phyloP scores from a whole-genome alignment of 1,140 invertebrate genomes.

The Trachymyrmex cornetzi region DNA sequence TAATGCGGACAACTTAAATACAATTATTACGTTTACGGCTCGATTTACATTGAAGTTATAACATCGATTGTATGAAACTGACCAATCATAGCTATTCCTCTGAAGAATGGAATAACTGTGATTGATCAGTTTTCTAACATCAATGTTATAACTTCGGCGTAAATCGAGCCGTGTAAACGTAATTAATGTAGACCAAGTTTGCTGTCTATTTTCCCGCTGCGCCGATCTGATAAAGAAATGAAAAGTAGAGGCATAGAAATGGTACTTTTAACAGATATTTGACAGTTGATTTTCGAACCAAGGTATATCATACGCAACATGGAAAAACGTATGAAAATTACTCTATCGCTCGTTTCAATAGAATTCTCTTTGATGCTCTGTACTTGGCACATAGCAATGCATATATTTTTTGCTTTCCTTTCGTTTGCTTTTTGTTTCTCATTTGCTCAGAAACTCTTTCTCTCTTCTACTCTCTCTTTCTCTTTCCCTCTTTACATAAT shows the following conservation, averaged over 20 bases:
- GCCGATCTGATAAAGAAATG: slow-evolving; percentile 7
- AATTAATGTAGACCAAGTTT: slow-evolving; percentile 12
- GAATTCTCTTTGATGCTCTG: slow-evolving; percentile 38
- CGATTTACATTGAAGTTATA: too few species aligned
- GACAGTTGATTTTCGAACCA: slow-evolving; percentile 4
- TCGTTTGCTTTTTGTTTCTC: not conserved
- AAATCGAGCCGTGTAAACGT: too few species aligned
- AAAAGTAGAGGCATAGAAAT: not conserved
- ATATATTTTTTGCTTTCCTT: not conserved
- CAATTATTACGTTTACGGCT: not conserved
- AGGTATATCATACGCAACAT: not conserved
- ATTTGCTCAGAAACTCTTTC: not conserved
- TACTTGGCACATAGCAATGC: not conserved
- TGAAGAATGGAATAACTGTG: too few species aligned
- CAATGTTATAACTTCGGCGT: too few species aligned
- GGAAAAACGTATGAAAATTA: slow-evolving; percentile 15
- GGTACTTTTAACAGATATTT: slow-evolving; percentile 4
- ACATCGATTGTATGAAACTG: too few species aligned
- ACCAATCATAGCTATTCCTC: too few species aligned
- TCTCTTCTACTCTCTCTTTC: too few species aligned
- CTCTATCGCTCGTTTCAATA: slow-evolving; percentile 20
- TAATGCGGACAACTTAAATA: not conserved
- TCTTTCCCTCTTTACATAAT: not conserved
- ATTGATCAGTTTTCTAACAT: too few species aligned
- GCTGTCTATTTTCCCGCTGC: not conserved